Percentiles rank a stretch among this genome's conserved stretches.
Evolutionary conservation across 2,888 invertebrate genomes (phyloP).

Genomic region (Omphaloscelis lunosa): DNA sequence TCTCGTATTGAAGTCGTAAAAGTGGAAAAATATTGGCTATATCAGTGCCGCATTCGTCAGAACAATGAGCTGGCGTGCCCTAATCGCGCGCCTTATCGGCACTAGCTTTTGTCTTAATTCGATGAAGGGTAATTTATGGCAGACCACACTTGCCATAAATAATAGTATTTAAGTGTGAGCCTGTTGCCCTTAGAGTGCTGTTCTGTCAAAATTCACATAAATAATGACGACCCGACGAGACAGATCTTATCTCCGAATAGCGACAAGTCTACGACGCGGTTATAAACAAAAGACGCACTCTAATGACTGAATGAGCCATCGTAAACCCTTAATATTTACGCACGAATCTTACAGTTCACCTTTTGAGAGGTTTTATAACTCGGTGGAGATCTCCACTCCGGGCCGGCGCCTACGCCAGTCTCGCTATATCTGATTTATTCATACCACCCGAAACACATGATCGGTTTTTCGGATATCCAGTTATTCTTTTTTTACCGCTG

Average conservation of each 20-base stretch:
- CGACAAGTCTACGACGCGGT: constrained; percentile 84
- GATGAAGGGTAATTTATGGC: constrained; percentile 86
- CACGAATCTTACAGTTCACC: constrained; percentile 87
- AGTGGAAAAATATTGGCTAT: constrained; percentile 84
- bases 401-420: constrained; percentile 85
- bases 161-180: constrained; percentile 84
- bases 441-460: constrained; percentile 89
- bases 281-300: constrained; percentile 87
- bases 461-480: constrained; percentile 85
- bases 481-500: constrained; percentile 80
- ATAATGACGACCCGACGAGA: constrained; percentile 85
- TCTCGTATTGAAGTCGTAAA: constrained; percentile 83
- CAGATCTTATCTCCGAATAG: constrained; percentile 84
- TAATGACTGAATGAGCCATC: constrained; percentile 89
- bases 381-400: constrained; percentile 78
- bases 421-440: constrained; percentile 89
- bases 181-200: constrained; percentile 73
- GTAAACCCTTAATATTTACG: constrained; percentile 89
- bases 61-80: constrained; percentile 85
- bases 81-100: constrained; percentile 85
- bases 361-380: constrained; percentile 88
- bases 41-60: constrained; percentile 83
- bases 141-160: constrained; percentile 85
- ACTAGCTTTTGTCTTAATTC: constrained; percentile 89
- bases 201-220: constrained; percentile 90